Conservation (phyloP, 2,888 invertebrate genomes). For the Pristionchus maxplancki region DNA sequence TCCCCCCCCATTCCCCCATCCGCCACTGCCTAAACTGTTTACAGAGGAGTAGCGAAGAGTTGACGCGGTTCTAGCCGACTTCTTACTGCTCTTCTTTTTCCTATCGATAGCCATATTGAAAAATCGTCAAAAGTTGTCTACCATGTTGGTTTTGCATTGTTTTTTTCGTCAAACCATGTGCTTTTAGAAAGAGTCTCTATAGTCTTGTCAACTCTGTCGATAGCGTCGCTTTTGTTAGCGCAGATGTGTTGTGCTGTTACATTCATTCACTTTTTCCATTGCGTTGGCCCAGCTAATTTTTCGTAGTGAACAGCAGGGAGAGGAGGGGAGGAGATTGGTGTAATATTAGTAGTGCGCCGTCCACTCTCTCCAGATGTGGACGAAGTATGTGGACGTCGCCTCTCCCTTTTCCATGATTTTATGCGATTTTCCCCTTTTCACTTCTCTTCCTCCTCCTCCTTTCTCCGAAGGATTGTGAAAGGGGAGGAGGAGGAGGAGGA, state of each 20-base stretch:
- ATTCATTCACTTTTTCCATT: background rate
- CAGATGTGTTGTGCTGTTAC: constrained; percentile 16
- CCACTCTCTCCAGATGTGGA: constrained; percentile 21
- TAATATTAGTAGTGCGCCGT: background rate
- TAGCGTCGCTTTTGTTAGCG: background rate
- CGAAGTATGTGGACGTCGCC: background rate
- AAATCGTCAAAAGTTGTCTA: too few relatives aligned
- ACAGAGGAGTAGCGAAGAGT: background rate
- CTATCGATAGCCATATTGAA: background rate
- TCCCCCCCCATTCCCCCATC: background rate
- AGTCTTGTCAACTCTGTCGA: too few relatives aligned
- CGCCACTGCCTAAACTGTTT: constrained; percentile 27
- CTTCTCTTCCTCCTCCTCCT: background rate
- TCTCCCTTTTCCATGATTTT: constrained; percentile 12
- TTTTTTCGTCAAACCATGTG: background rate
- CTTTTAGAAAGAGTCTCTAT: too few relatives aligned
- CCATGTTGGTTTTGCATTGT: too few relatives aligned
- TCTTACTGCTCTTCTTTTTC: background rate
- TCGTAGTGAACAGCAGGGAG: background rate
- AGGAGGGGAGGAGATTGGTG: background rate
- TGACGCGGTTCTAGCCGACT: background rate
- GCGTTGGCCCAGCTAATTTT: constrained; percentile 23
- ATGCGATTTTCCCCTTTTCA: background rate
- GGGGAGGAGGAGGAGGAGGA: background rate
- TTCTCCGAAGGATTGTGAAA: constrained; percentile 42